Evolutionary conservation across 2,797 vertebrate genomes (phyloP), one percentile per base, ranked within the genome.

Genomic region (Schizothorax lantsangensis): DNA sequence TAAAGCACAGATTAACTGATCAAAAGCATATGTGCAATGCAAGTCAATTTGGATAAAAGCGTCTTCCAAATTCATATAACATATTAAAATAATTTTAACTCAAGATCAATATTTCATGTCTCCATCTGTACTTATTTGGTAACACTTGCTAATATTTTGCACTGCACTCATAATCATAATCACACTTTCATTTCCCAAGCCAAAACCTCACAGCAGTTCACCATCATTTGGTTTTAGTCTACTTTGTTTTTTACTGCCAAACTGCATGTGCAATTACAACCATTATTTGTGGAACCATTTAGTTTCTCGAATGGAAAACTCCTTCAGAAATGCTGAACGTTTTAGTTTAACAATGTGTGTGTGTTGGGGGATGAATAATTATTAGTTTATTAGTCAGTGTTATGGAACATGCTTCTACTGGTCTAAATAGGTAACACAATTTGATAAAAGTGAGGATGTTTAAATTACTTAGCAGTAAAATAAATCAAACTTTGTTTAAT

Each of bases 401-500:
- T 91, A 68, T 49, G 64, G 78, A 83, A 86, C 72, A 87, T 54
- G 74, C 49, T 84, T 88, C 19, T 62, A 62, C 75, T 77, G 86
- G 84, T 79, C 85, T 83, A 88, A 89, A 91, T 88, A 89, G 82
- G 52, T 21, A 74, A 71, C 9, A 64, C 26, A 17, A 62, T 83
- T 87, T 87, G 84, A 88, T 90, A 79, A 89, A 88, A 79, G 12
- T 40, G 4, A 33, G 68, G 21, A 81, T 47, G 75, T 78, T 86
- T 88, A 72, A 47, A 86, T 52, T 75, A 62, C 71, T 64, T 14
- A 88, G 82, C 77, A 85, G 84, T 88, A 88, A 75, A 87, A 88
- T 86, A 88, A 91, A 86, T 72, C 68, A 71, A 40, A 49, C 73
- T 79, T 83, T 88, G 89, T 88, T 91, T 87, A 87, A 87, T 74